phyloP scores from a whole-genome alignment of 2,888 invertebrate genomes.

The Torymus texanus region DNA sequence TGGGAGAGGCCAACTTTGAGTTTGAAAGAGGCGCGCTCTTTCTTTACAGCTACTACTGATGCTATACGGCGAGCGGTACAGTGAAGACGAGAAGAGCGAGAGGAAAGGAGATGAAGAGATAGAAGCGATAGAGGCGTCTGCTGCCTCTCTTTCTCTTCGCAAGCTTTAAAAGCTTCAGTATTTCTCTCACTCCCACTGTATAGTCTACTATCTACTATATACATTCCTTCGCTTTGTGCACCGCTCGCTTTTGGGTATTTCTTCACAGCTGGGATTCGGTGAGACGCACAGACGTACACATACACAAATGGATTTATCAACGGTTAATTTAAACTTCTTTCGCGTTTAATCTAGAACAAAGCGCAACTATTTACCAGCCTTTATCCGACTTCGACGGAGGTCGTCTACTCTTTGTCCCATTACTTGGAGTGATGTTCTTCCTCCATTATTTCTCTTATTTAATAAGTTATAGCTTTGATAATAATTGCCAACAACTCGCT shows the following conservation, averaged over 20 bases:
- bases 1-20: constrained; percentile 42
- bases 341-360: constrained; percentile 24
- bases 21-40: constrained; percentile 35
- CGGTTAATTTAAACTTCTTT: constrained; percentile 46
- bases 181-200: constrained; percentile 28
- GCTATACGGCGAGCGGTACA: neutral
- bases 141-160: constrained; percentile 11
- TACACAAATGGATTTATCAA: constrained; percentile 43
- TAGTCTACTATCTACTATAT: neutral
- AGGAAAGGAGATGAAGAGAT: constrained; percentile 22
- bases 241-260: constrained; percentile 23
- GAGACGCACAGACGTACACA: too few relatives aligned
- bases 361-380: constrained; percentile 28
- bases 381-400: neutral
- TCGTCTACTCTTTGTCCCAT: neutral
- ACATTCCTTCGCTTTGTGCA: constrained; percentile 1
- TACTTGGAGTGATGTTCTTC: neutral
- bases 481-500: too few relatives aligned
- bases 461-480: neutral
- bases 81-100: constrained; percentile 1
- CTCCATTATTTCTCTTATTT: constrained; percentile 11
- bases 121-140: constrained; percentile 35
- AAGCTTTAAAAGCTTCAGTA: constrained; percentile 43
- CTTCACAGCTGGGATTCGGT: neutral
- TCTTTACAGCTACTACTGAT: too few relatives aligned